Evolutionary conservation across 2,113 vertebrate species (phyloP).

Genomic region (Oreamnos americanus): DNA sequence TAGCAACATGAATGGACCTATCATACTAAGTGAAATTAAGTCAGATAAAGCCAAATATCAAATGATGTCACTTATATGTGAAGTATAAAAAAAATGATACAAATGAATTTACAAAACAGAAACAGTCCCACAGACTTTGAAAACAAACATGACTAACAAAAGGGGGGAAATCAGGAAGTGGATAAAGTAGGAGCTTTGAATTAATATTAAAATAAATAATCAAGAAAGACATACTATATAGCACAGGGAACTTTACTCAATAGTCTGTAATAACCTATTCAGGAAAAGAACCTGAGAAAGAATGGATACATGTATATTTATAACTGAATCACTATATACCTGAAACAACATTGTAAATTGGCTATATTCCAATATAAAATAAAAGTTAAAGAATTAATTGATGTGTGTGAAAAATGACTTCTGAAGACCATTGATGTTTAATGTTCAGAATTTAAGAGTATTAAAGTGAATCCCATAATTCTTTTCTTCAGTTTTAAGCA

Average conservation of each 20-base stretch:
- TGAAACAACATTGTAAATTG: not conserved
- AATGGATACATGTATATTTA: not conserved
- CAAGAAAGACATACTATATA: not conserved
- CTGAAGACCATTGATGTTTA: not conserved
- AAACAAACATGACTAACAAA: not conserved
- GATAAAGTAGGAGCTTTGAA: not conserved
- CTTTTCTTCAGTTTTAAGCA: not conserved
- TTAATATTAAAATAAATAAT: not conserved
- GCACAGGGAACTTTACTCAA: not conserved
- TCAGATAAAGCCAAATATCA: not conserved
- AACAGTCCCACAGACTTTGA: not conserved
- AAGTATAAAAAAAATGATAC: not conserved
- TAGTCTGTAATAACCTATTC: not conserved
- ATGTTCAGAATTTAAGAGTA: not conserved
- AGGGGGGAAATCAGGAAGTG: not conserved
- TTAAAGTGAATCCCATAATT: not conserved
- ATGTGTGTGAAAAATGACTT: not conserved
- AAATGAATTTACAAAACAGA: not conserved
- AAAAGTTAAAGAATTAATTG: not conserved
- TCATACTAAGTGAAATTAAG: not conserved
- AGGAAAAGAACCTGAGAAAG: not conserved
- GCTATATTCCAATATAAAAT: not conserved
- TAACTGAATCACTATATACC: not conserved
- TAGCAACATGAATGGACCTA: not conserved
- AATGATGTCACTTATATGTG: not conserved